Percentiles rank a stretch among this genome's conserved stretches.
These are phyloP conservation scores for Amphipyra berbera DNA, from an alignment of 2,888 invertebrate species.

Conservation along the genomic window DNA sequence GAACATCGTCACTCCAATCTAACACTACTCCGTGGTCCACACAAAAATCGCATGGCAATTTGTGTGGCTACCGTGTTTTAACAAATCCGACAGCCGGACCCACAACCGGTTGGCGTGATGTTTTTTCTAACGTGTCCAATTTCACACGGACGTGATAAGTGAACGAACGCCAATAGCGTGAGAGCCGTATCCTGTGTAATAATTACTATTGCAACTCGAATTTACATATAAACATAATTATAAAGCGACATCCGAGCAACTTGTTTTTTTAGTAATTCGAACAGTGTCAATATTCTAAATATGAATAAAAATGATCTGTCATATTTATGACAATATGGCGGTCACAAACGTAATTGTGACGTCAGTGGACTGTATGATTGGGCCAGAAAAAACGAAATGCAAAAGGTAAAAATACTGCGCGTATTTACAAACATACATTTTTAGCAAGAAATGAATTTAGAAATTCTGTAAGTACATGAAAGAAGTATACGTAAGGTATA, in stretches of 20 bases:
- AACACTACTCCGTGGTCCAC: conserved; percentile 10
- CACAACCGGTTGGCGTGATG: conserved; percentile 64
- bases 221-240: conserved; percentile 12
- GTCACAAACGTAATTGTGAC: no score
- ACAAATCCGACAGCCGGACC: conserved; percentile 64
- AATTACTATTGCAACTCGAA: conserved; percentile 53
- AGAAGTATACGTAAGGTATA: no score
- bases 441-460: no score
- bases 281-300: neutral
- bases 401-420: no score
- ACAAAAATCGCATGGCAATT: conserved; percentile 6
- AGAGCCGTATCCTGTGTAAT: conserved; percentile 66
- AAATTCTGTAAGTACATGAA: no score
- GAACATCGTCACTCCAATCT: conserved; percentile 11
- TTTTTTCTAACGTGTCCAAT: conserved; percentile 70
- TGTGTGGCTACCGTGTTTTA: conserved; percentile 57
- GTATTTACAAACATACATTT: no score
- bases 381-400: neutral
- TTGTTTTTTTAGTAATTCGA: conserved; percentile 1
- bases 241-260: neutral
- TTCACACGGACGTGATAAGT: conserved; percentile 71
- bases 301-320: neutral
- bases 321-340: neutral
- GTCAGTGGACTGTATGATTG: neutral
- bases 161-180: conserved; percentile 64